A percentile compares a stretch with the other conserved stretches of the same genome.
phyloP scores from a whole-genome alignment of 37 sponge, comb jelly and placozoan genomes.

The Chondrilla cf. caribensis region DNA sequence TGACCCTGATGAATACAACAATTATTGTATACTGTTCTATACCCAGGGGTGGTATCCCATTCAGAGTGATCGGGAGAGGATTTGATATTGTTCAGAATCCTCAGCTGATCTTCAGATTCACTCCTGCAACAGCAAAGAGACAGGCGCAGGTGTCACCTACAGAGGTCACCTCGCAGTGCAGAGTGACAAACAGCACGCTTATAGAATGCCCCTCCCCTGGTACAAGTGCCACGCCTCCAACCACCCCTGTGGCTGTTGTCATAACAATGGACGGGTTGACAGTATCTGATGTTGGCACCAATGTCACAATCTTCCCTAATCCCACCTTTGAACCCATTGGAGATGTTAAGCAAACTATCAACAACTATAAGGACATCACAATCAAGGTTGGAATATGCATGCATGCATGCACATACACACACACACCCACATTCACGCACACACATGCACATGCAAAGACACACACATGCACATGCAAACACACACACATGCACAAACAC shows the following conservation, averaged over 20 bases:
- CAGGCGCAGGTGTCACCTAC: neutral
- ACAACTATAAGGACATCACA: neutral
- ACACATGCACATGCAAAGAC: too few species aligned
- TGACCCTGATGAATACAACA: too few species aligned
- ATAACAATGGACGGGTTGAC: neutral
- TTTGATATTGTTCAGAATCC: neutral
- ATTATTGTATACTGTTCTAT: neutral
- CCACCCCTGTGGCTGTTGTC: neutral
- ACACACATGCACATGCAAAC: too few species aligned
- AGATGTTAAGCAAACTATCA: neutral
- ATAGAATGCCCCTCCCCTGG: slow-evolving; percentile 1
- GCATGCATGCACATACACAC: too few species aligned
- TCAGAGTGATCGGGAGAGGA: neutral
- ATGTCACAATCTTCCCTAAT: neutral
- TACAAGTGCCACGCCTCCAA: neutral
- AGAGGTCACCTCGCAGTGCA: neutral
- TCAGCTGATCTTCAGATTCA: neutral
- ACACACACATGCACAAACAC: too few species aligned
- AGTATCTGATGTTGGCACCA: neutral
- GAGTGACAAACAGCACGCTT: neutral
- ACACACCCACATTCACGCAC: too few species aligned
- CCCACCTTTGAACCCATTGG: slow-evolving; percentile 9
- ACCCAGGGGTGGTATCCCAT: slow-evolving; percentile 8
- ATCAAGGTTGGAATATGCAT: neutral
- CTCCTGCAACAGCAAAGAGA: neutral